Base-by-base conservation (phyloP, 1,140 invertebrate species). In the Drepana arcuata region DNA sequence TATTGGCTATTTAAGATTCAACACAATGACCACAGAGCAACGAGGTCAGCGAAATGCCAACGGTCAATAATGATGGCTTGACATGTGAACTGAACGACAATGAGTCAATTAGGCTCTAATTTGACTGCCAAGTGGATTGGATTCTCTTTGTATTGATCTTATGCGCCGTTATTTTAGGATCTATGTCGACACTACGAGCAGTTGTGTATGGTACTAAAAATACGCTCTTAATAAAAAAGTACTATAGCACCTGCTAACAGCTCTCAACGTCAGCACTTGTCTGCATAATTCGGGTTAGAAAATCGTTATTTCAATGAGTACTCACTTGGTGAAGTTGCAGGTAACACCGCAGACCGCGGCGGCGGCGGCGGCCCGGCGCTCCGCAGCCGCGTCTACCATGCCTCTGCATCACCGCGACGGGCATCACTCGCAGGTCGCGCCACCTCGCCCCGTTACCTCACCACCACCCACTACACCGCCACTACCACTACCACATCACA, bases 301-400 rank as follows among this genome's bases (percentile, higher is more conserved):
- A n/a, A n/a, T n/a, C n/a, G n/a, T n/a, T n/a, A n/a, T n/a, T n/a
- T n/a, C n/a, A n/a, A n/a, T n/a, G n/a, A 26, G 2, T 34, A 63
- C 75, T 78, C 41, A 81, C 77, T 77, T 81, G 60, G 70, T 74
- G 50, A 77, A 55, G 44, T 64, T 78, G 60, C 55, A 60, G 49
- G 66, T 48, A 58, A 50, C 58, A 59, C 57, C 56, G 66, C 49
- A 60, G 48, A 48, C 45, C 48, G 63, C 58, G 65, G 63, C 72
- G 61, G 50, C 63, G 64, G 54, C 61, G 59, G 58, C 67, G 60
- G 72, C 52, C 66, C 60, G 67, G 63, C 65, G 73, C 73, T 78
- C 72, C 71, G 73, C 71, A 62, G 73, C 73, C 75, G 72, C 77
- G 73, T 81, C 73, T 71, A 78, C 77, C 77, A 81, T 81, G 66